These are phyloP conservation scores for Bettongia penicillata DNA, from an alignment of 2,113 vertebrate species.

Conservation along the genomic window DNA sequence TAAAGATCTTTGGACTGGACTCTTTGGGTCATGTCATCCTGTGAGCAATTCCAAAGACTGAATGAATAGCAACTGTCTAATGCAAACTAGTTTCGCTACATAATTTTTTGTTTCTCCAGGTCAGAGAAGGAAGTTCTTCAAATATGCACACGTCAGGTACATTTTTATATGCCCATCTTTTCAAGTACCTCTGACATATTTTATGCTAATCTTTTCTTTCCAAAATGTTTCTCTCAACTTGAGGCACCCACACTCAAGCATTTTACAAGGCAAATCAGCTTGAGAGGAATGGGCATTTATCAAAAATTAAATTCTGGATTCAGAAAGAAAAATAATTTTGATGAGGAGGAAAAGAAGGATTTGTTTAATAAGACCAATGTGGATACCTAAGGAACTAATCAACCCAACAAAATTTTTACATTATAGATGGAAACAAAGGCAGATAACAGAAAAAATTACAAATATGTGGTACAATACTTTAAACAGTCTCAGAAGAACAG, in stretches of 20 bases:
- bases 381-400: neutral
- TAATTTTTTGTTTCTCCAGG: neutral
- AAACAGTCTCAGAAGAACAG: neutral
- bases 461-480: neutral
- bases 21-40: neutral
- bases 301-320: neutral
- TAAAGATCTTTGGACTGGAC: neutral
- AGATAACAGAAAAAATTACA: neutral
- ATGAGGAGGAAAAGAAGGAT: neutral
- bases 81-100: neutral
- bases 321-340: neutral
- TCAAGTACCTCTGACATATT: neutral
- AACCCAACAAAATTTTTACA: neutral
- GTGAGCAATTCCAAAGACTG: neutral
- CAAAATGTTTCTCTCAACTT: neutral
- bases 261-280: neutral
- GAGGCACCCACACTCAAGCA: neutral
- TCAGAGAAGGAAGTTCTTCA: neutral
- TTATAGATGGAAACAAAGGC: neutral
- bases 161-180: neutral
- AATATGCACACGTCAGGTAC: neutral
- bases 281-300: neutral
- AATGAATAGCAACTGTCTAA: neutral
- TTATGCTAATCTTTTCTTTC: neutral
- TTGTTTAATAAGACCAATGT: neutral